A percentile compares a stretch with the other conserved stretches of the same genome.
These are phyloP conservation scores for Enteromius unitaeniatus DNA, from an alignment of 2,797 vertebrate species.

Conservation along the genomic window DNA sequence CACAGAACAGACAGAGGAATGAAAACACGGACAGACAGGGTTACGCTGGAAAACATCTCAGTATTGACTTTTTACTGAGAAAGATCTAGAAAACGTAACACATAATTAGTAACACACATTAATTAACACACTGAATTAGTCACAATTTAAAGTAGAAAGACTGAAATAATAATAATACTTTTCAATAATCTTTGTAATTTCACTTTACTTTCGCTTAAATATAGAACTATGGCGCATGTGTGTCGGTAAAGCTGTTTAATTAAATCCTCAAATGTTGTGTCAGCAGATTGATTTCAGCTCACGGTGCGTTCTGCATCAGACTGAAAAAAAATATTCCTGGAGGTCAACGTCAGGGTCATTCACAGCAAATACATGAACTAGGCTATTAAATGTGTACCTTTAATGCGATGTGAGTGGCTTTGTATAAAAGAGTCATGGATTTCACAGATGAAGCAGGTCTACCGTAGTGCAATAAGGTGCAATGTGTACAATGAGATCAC, in stretches of 20 bases:
- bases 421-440: too few species aligned
- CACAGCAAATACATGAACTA: neutral
- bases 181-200: neutral
- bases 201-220: too few species aligned
- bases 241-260: neutral
- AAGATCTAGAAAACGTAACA: neutral
- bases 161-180: neutral
- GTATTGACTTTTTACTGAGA: neutral
- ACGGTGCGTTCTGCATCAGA: neutral
- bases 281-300: neutral
- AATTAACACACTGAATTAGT: neutral
- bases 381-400: neutral
- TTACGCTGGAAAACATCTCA: neutral
- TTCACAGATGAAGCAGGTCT: neutral
- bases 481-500: too few species aligned
- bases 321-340: neutral
- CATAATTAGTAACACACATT: neutral
- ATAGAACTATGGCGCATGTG: neutral
- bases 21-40: slow-evolving; percentile 10
- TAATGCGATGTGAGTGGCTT: too few species aligned
- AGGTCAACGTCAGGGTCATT: neutral
- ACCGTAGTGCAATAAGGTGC: neutral
- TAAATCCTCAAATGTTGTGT: neutral
- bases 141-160: neutral
- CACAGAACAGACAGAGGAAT: slow-evolving; percentile 9